Percentiles rank a stretch among this genome's conserved stretches.
These are phyloP conservation scores for Mesitornis unicolor DNA, from an alignment of 2,113 vertebrate species.

Conservation along the genomic window DNA sequence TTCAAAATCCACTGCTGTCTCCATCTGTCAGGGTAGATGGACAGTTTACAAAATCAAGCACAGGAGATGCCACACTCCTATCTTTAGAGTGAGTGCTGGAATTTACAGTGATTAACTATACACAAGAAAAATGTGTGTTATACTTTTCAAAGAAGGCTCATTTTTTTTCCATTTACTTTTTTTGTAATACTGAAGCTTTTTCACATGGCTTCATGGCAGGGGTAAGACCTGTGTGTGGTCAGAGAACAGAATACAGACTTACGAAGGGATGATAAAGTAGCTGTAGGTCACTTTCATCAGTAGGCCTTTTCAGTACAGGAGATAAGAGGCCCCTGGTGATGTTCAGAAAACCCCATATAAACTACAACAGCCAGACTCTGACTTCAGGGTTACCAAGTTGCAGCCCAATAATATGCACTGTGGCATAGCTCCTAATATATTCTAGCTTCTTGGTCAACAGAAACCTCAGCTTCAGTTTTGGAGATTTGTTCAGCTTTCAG, in stretches of 20 bases:
- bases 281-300: neutral
- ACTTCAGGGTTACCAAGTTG: accelerated
- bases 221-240: neutral
- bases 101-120: neutral
- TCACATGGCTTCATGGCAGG: neutral
- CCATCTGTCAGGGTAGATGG: neutral
- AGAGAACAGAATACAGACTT: neutral
- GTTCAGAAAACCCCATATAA: neutral
- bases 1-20: neutral
- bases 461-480: neutral
- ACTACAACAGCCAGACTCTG: neutral
- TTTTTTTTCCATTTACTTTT: neutral
- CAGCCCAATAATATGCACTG: neutral
- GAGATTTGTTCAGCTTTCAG: neutral
- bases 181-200: neutral
- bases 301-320: neutral
- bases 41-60: neutral
- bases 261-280: neutral
- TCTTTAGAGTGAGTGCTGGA: neutral
- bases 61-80: neutral
- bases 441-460: neutral
- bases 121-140: neutral
- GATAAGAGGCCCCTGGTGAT: neutral
- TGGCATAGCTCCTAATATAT: neutral
- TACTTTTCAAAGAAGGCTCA: accelerated